Percentiles rank a stretch among this genome's conserved stretches.
These are phyloP conservation scores for Lingula anatina DNA, from an alignment of 2,888 invertebrate genomes.

Conservation along the genomic window DNA sequence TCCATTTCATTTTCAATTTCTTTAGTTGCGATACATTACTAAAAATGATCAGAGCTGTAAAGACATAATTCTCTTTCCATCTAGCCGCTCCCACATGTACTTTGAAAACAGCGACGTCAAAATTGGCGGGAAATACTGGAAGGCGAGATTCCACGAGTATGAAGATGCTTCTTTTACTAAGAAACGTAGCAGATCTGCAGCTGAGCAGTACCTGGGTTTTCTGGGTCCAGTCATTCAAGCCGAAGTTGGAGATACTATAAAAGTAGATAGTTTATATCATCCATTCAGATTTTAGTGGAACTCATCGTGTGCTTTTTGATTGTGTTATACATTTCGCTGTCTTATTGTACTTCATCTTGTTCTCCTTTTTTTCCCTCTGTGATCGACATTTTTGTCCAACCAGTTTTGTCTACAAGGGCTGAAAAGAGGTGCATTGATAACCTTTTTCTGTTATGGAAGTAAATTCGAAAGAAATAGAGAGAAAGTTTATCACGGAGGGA, in stretches of 20 bases:
- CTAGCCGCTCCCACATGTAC: not conserved
- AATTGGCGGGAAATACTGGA: constrained; percentile 3
- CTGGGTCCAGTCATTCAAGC: constrained; percentile 26
- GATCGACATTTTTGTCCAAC: not conserved
- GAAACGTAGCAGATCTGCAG: constrained; percentile 8
- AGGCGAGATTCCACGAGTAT: constrained; percentile 11
- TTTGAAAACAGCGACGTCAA: not conserved
- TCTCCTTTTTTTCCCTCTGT: not conserved
- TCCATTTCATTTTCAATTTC: too few relatives aligned
- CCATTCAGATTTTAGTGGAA: too few relatives aligned
- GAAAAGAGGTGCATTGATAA: too few relatives aligned
- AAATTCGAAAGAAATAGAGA: too few relatives aligned
- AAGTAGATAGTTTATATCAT: too few relatives aligned
- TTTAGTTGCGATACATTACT: too few relatives aligned
- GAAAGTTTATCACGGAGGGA: too few relatives aligned
- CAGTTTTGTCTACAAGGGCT: constrained; percentile 6
- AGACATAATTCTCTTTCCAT: not conserved
- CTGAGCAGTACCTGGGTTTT: constrained; percentile 18
- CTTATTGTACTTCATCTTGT: not conserved
- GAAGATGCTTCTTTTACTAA: constrained; percentile 16
- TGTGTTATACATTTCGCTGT: not conserved
- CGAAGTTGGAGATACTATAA: constrained; percentile 24
- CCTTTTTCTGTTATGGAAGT: too few relatives aligned
- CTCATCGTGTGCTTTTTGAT: not conserved
- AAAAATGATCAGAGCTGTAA: too few relatives aligned